Base-by-base conservation (phyloP, 2,797 vertebrate genomes). In the Crypturellus tataupa region DNA sequence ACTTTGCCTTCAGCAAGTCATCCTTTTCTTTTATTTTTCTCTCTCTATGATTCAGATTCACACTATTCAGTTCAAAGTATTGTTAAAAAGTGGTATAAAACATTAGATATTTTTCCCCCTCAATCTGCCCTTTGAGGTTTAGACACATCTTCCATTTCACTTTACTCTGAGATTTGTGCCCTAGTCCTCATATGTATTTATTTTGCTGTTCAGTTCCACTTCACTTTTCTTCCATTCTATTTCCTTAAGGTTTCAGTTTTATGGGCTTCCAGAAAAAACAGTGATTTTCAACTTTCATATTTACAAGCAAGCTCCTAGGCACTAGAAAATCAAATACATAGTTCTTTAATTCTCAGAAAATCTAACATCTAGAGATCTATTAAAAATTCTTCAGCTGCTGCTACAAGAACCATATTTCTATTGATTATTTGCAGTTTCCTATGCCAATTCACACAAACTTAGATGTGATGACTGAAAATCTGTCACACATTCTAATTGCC, bases 401-500 rank as follows among this genome's bases (percentile, higher is more conserved):
- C 80, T 62, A 65, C 25, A 69, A 69, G 53, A 80, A 21, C 68
- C 71, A 53, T 19, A 44, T 37, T 79, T 12, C 42, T 86, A 17
- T 37, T 84, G 63, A 76, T 0, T 58, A 12, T 20, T 76, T 70
- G 33, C 3, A 58, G 8, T 79, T 91, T 76, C 40, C 20, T 49
- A 3, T 78, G 21, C 46, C 10, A 46, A 9, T 86, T 81, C 0
- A 0, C 29, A 53, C 31, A 67, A 68, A 78, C 4, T 44, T 37
- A 8, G 1, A 2, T 71, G 46, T 68, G 65, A 71, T 80, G 79
- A 53, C 60, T 85, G 89, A 86, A 92, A 87, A 93, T 72, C 46
- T 90, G 35, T 91, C 72, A 39, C 59, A 39, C 68, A 29, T 80
- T 76, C 27, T 86, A 84, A 80, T 92, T 63, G 21, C 27, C 83